These are phyloP conservation scores for Nasua narica DNA, from an alignment of 2,797 vertebrate species.

Conservation along the genomic window DNA sequence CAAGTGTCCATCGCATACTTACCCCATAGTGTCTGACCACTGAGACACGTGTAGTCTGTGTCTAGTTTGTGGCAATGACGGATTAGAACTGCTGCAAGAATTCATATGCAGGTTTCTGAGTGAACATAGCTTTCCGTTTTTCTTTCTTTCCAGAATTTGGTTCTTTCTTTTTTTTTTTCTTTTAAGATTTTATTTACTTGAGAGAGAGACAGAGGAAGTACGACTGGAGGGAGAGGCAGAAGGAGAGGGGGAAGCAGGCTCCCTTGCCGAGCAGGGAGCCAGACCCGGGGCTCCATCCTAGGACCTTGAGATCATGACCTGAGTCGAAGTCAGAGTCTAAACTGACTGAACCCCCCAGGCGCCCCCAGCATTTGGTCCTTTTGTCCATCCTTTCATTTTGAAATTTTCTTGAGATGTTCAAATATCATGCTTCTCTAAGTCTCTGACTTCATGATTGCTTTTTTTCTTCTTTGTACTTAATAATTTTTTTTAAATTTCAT, in stretches of 20 bases:
- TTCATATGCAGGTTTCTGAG: neutral
- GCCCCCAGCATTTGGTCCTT: neutral
- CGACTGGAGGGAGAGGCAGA: neutral
- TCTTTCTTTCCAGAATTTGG: neutral
- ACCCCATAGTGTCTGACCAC: neutral
- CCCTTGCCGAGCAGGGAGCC: neutral
- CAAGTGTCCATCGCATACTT: accelerated
- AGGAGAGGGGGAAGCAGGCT: neutral
- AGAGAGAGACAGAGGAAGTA: neutral
- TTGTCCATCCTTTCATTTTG: neutral
- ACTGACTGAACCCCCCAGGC: neutral
- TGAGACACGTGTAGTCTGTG: neutral
- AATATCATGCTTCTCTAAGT: neutral
- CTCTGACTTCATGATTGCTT: neutral
- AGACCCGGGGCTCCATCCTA: neutral
- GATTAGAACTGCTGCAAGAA: neutral
- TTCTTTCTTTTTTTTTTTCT: neutral
- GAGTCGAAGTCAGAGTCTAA: neutral
- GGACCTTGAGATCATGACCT: neutral
- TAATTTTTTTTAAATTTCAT: neutral
- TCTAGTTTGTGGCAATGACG: neutral
- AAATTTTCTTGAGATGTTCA: neutral
- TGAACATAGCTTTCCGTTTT: neutral
- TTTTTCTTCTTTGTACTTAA: neutral
- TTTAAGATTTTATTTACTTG: neutral